phyloP scores from a whole-genome alignment of 1,140 invertebrate genomes.

The Cyphomyrmex costatus region DNA sequence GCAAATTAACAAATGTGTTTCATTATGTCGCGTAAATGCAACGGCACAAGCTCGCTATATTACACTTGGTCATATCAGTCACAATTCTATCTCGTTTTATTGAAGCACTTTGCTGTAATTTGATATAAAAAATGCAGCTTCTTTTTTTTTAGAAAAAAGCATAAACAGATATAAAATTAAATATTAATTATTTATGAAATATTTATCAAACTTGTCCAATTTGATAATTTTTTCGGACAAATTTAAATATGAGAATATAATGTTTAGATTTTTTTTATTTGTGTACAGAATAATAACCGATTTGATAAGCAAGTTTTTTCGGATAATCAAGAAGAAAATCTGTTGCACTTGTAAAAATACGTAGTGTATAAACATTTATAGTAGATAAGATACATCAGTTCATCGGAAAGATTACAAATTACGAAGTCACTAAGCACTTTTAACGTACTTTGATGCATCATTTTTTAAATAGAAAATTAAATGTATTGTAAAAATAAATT shows the following conservation, averaged over 20 bases:
- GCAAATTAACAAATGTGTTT: conserved; percentile 2
- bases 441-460: neutral
- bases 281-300: neutral
- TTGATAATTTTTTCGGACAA: neutral
- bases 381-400: conserved; percentile 31
- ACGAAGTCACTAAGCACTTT: neutral
- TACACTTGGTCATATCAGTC: neutral
- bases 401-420: conserved; percentile 9
- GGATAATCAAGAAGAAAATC: neutral
- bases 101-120: neutral
- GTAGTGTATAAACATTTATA: neutral
- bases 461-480: conserved; percentile 15
- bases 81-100: neutral
- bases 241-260: neutral
- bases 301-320: neutral
- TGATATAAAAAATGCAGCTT: conserved; percentile 6
- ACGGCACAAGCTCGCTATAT: neutral
- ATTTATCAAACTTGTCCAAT: neutral
- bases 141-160: neutral
- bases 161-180: neutral
- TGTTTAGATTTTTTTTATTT: neutral
- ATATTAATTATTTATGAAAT: conserved; percentile 1
- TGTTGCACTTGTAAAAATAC: conserved; percentile 4
- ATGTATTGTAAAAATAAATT: neutral
- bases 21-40: conserved; percentile 18